Conservation (phyloP, 2,113 vertebrate genomes). For the Indicator maculatus region DNA sequence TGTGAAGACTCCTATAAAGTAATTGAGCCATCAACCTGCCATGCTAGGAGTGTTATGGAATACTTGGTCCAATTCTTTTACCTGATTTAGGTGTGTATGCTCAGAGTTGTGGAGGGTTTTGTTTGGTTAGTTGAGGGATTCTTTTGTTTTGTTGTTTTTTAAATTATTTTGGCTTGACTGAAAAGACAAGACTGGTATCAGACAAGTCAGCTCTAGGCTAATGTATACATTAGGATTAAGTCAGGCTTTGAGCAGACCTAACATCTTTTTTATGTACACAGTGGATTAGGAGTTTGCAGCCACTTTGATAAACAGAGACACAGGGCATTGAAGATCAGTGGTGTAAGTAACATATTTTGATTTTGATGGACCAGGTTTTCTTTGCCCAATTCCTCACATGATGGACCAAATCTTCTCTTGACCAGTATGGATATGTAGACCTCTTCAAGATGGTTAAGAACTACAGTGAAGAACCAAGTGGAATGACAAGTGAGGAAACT, state of each 20-base stretch:
- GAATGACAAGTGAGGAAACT: slow-evolving; percentile 30
- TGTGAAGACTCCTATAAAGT: neutral
- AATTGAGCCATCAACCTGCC: neutral
- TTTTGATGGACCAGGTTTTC: slow-evolving; percentile 23
- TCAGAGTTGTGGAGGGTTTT: neutral
- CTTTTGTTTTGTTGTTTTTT: neutral
- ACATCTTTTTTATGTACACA: neutral
- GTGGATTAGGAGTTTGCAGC: neutral
- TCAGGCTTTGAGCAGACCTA: neutral
- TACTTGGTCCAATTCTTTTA: neutral
- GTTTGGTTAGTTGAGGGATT: too few species aligned
- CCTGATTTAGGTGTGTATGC: neutral
- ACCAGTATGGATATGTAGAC: neutral
- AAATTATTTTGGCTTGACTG: neutral
- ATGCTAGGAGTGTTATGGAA: neutral
- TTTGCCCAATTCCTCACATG: neutral
- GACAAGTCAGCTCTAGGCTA: neutral
- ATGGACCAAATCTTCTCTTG: neutral
- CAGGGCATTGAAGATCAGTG: neutral
- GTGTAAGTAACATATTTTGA: neutral
- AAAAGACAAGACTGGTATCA: neutral
- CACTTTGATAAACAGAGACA: fast-evolving
- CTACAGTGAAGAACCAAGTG: neutral
- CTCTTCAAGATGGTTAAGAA: slow-evolving; percentile 39
- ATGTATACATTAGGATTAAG: neutral